phyloP scores from a whole-genome alignment of 2,113 vertebrate species.

The Rattus norvegicus region DNA sequence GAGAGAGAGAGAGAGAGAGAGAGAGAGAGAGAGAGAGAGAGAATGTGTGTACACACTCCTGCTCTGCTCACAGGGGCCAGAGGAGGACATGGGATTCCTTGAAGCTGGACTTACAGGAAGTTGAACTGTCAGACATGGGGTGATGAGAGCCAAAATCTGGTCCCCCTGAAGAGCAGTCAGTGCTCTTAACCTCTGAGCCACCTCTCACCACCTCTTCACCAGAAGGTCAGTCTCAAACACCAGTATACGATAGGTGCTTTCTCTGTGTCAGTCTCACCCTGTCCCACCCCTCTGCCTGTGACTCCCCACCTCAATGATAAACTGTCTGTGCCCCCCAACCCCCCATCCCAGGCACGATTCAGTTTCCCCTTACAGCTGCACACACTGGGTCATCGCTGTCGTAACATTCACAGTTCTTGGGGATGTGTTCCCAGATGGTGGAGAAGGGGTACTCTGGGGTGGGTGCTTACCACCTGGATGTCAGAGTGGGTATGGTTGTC shows the following conservation, averaged over 20 bases:
- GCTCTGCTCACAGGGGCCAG: not conserved
- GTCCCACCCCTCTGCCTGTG: not conserved
- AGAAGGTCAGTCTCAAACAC: not conserved
- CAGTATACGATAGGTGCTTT: not conserved
- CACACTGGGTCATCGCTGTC: not conserved
- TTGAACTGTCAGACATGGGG: not conserved
- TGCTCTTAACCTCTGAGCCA: not conserved
- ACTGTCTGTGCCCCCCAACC: accelerated
- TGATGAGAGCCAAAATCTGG: not conserved
- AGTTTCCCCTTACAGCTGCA: accelerated
- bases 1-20: not conserved
- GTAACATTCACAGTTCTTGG: not conserved
- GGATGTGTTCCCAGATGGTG: not conserved
- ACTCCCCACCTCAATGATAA: not conserved
- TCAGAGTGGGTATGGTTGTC: slow-evolving; percentile 85
- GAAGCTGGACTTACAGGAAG: not conserved
- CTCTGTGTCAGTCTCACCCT: not conserved
- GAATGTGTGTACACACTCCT: not conserved
- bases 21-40: too few relatives aligned
- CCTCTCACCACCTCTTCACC: not conserved
- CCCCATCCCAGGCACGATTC: not conserved
- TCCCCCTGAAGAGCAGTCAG: not conserved
- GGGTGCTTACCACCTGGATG: slow-evolving; percentile 90
- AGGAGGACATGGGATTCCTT: not conserved
- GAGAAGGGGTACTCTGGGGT: not conserved